These are phyloP conservation scores for Augochlorella aurata DNA, from an alignment of 2,888 invertebrate species.

Conservation along the genomic window DNA sequence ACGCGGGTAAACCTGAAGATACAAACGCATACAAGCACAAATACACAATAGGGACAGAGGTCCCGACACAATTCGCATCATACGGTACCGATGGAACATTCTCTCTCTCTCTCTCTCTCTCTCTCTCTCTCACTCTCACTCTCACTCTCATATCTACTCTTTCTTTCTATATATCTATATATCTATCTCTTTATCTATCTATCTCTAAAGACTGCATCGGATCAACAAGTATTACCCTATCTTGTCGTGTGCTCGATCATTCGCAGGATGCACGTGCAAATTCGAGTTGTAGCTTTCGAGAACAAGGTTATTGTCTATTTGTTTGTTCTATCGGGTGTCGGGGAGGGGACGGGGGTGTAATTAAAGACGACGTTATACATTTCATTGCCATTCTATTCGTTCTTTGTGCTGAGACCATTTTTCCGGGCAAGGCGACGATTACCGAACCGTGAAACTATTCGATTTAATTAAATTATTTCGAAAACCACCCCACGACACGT, in stretches of 20 bases:
- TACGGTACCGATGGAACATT: conserved; percentile 68
- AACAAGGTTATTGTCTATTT: conserved; percentile 32
- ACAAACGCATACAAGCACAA: background rate
- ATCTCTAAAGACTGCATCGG: conserved; percentile 78
- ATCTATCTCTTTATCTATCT: background rate
- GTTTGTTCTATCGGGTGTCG: conserved; percentile 4
- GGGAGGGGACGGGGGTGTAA: background rate
- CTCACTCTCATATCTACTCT: background rate
- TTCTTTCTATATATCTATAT: background rate
- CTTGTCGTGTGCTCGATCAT: conserved; percentile 56
- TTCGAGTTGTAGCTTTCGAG: conserved; percentile 21
- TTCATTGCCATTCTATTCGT: conserved; percentile 33
- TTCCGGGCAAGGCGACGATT: conserved; percentile 16
- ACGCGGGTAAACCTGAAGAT: background rate
- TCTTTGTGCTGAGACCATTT: conserved; percentile 26
- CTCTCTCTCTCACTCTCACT: background rate
- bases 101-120: background rate
- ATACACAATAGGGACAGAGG: conserved; percentile 27
- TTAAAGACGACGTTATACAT: conserved; percentile 9
- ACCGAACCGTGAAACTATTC: conserved; percentile 1
- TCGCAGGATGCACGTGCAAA: conserved; percentile 35
- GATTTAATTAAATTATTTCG: conserved; percentile 37
- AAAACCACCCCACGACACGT: background rate
- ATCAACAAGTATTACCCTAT: conserved; percentile 64
- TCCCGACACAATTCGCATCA: conserved; percentile 59